These are phyloP conservation scores for Parnassius smintheus DNA, from an alignment of 2,888 invertebrate genomes.

Conservation along the genomic window DNA sequence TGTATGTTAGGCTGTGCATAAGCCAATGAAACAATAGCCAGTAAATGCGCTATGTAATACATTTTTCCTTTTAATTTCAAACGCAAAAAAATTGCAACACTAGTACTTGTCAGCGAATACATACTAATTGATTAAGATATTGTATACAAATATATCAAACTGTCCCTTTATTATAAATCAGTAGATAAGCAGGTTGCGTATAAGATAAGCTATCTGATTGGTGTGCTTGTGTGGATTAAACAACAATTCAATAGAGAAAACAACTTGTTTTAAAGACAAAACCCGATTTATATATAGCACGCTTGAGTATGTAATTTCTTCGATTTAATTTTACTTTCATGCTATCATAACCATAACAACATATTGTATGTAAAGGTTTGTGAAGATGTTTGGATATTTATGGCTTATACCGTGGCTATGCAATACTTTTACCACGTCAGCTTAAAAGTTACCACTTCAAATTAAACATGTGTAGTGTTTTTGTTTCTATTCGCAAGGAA, in stretches of 20 bases:
- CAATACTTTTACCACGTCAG: too few relatives aligned
- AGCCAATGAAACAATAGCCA: constrained; percentile 30
- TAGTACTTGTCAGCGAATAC: constrained; percentile 2
- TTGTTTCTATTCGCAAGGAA: too few relatives aligned
- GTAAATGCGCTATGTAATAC: constrained; percentile 18
- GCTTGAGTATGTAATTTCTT: too few relatives aligned
- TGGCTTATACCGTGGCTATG: too few relatives aligned
- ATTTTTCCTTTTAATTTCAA: too few relatives aligned
- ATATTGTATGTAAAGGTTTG: too few relatives aligned
- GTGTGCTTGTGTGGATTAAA: not conserved
- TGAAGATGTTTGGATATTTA: too few relatives aligned
- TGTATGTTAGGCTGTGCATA: constrained; percentile 26
- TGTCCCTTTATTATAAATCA: constrained; percentile 17
- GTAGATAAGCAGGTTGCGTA: constrained; percentile 23
- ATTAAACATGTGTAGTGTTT: too few relatives aligned
- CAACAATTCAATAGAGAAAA: constrained; percentile 10
- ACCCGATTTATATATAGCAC: not conserved
- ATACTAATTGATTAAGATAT: constrained; percentile 11
- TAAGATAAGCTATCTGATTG: constrained; percentile 21
- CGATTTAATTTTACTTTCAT: too few relatives aligned
- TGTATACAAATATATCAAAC: constrained; percentile 4
- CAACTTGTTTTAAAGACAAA: not conserved
- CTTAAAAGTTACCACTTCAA: too few relatives aligned
- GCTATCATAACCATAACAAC: too few relatives aligned
- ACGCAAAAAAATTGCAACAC: constrained; percentile 8